Evolutionary conservation across 2,113 vertebrate species (phyloP), one percentile per base, ranked within the genome.

Genomic region (Anoplopoma fimbria): DNA sequence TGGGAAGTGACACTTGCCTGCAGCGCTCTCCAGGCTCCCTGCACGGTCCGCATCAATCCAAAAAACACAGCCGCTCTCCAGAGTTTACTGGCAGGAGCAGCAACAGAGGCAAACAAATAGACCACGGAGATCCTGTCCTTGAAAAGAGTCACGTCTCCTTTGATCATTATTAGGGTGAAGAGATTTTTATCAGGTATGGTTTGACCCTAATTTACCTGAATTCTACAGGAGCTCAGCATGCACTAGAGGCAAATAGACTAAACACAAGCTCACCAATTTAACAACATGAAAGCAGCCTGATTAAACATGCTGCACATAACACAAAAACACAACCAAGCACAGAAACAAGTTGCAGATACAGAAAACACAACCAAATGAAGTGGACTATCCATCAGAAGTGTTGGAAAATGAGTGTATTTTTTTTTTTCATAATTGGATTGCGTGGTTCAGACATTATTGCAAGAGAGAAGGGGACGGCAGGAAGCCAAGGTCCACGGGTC

Each of bases 1-100:
- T 93, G 93, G 90, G 93, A 93, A 90, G 92, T 93, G 94, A 92
- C 92, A 93, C 90, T 90, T 81, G 94, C 95, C 94, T 92, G 87
- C 70, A 89, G 94, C 91, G 49, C 63, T 91, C 93, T 93, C 90
- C 45, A 13, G 92, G 94, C 91, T 92, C 82, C 89, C 81, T 90
- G 51, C 90, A 74, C 19, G 55, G 89, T 73, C 83, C 74, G 67
- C 89, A 93, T 92, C 91, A 92, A 92, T 93, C 88, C 85, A 88
- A 94, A n/a, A 85, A 85, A 83, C 86, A 83, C 57, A 78, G 81
- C 65, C 83, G 62, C 88, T 90, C 93, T 92, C 92, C 82, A 81
- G 92, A 93, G 91, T 91, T 86, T 89, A 86, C 87, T 71, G 77
- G 65, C 81, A 85, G 69, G 63, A 88, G 77, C 69, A n/a, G 89